Base-by-base conservation (phyloP, 2,797 vertebrate genomes). In the Huso huso region DNA sequence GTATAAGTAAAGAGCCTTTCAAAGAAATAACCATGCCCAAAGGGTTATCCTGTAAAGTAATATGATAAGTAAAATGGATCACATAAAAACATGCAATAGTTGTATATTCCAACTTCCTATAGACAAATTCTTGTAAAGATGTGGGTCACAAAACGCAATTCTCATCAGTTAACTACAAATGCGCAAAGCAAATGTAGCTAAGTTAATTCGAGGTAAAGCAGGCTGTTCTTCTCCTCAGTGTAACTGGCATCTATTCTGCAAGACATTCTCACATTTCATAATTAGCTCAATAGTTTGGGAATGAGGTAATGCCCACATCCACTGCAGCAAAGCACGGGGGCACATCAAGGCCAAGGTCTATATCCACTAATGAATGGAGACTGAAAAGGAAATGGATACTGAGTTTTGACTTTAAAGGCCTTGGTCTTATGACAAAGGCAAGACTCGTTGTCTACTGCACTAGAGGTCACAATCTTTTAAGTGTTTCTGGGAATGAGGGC, bases 161-260 rank as follows among this genome's bases (percentile, higher is more conserved):
- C 37, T 37, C 37, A 37, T 37, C 37, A 37, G 71, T 82, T 80
- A 76, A 71, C 69, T 75, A 75, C n/a, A 72, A 72, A 81, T 75
- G 73, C 23, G 69, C 74, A 78, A 81, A 81, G 78, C 71, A 81
- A 80, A 75, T 80, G 74, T 76, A 76, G 63, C 74, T 79, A 78
- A 84, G 71, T 79, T 76, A 77, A 82, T 81, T 79, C 81, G 66
- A 67, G 63, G 63, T 37, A 74, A 77, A 48, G 48, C 68, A 77
- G 72, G 0, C 7, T 76, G 70, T 67, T 74, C 73, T 62, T 72
- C 80, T 68, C 70, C 77, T 77, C 73, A 73, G 69, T 71, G 68
- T 70, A 51, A 52, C 23, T 51, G 9, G 15, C n/a, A 57, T 37
- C 64, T 55, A 58, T 11, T 13, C 55, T 48, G 11, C 59, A 48